Percentiles rank a stretch among this genome's conserved stretches.
These are phyloP conservation scores for Brachyrhaphis roseni DNA, from an alignment of 2,797 vertebrate genomes.

Conservation along the genomic window DNA sequence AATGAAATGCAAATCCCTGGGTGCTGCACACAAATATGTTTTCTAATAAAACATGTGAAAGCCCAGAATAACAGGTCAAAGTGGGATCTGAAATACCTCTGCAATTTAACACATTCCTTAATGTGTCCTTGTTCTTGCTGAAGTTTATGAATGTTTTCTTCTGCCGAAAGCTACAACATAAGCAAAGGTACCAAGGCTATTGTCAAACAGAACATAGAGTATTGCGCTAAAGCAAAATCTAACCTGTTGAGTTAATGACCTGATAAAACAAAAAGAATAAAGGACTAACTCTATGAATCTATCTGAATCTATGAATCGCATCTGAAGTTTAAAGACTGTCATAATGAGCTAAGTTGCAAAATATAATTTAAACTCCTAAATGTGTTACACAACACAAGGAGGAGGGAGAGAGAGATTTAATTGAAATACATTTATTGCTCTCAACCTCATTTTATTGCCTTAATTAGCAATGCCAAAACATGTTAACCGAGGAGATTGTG, in stretches of 20 bases:
- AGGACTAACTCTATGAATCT: too few relatives aligned
- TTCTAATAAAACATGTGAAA: constrained; percentile 50
- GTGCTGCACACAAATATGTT: constrained; percentile 46
- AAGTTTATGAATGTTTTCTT: constrained; percentile 3
- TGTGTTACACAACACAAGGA: neutral
- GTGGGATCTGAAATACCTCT: constrained; percentile 32
- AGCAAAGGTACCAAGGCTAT: constrained; percentile 12
- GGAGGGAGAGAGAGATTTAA: constrained; percentile 11
- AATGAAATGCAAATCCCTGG: constrained; percentile 43
- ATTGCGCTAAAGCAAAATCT: neutral
- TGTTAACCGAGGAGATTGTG: constrained; percentile 16
- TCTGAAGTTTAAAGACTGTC: neutral
- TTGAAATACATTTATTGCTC: constrained; percentile 10
- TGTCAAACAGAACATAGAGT: neutral
- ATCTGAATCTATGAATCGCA: too few relatives aligned
- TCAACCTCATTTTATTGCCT: constrained; percentile 28
- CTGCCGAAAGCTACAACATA: constrained; percentile 6
- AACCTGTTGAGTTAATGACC: neutral
- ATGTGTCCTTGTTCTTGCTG: constrained; percentile 19
- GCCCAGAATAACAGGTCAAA: constrained; percentile 50
- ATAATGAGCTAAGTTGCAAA: neutral
- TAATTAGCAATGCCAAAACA: constrained; percentile 30
- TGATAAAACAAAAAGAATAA: neutral
- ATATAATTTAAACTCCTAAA: neutral
- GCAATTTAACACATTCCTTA: constrained; percentile 29